phyloP scores from a whole-genome alignment of 2,113 vertebrate genomes.

The Gorsachius goisagi region DNA sequence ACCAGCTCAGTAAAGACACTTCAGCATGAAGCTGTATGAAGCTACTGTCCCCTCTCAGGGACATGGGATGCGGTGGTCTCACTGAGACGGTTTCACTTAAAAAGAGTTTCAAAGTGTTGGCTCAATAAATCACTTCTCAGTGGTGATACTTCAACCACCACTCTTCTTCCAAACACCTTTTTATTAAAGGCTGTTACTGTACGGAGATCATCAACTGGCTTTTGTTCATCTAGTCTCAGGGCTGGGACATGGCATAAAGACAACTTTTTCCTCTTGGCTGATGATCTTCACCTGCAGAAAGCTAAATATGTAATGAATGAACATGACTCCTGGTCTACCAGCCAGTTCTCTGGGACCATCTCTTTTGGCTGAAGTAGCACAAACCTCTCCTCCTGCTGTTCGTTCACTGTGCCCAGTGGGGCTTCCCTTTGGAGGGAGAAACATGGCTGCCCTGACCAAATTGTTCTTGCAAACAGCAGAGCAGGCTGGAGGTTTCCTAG shows the following conservation, averaged over 20 bases:
- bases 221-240: background rate
- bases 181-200: background rate
- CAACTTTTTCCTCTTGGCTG: background rate
- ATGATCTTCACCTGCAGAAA: background rate
- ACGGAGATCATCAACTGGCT: background rate
- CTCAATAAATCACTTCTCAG: background rate
- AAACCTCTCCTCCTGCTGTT: background rate
- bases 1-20: background rate
- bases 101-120: background rate
- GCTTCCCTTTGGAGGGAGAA: background rate
- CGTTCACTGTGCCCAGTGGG: accelerated
- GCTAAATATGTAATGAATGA: accelerated
- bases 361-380: background rate
- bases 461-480: background rate
- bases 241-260: background rate
- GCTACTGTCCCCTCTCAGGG: background rate
- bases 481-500: background rate
- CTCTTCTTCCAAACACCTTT: background rate
- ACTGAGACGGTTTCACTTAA: background rate
- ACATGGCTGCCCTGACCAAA: background rate
- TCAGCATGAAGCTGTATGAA: background rate
- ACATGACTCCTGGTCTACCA: background rate
- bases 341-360: accelerated
- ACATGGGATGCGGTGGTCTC: background rate
- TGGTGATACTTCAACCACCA: background rate